Conservation (phyloP, 2,888 invertebrate genomes). For the Athalia circularis region DNA sequence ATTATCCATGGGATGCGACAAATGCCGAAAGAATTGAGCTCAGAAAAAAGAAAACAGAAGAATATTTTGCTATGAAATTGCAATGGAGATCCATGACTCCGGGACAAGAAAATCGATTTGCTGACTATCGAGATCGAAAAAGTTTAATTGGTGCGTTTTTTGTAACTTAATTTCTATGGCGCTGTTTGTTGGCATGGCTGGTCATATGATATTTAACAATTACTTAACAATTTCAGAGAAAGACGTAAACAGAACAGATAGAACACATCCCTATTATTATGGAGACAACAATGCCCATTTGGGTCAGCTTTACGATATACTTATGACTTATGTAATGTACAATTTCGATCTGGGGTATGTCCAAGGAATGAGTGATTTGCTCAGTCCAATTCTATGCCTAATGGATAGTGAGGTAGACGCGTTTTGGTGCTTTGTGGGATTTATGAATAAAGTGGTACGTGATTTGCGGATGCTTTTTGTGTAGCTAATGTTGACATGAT, state of each 20-base stretch:
- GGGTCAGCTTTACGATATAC: constrained; percentile 88
- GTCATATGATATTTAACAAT: not conserved
- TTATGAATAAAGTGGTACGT: constrained; percentile 95
- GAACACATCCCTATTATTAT: constrained; percentile 92
- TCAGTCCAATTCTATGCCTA: constrained; percentile 93
- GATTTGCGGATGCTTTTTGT: constrained; percentile 28
- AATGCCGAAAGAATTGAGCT: constrained; percentile 82
- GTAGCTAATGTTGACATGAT: not conserved
- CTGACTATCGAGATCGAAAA: constrained; percentile 92
- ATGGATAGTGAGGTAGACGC: constrained; percentile 96
- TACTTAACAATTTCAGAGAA: constrained; percentile 82
- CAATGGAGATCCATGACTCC: constrained; percentile 96
- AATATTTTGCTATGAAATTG: constrained; percentile 96
- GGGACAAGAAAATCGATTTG: constrained; percentile 91
- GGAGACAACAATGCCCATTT: constrained; percentile 95
- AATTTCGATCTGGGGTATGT: constrained; percentile 98
- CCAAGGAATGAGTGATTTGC: constrained; percentile 98
- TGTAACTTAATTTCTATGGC: not conserved
- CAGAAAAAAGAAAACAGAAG: constrained; percentile 84
- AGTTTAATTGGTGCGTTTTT: constrained; percentile 83
- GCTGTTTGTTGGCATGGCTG: not conserved
- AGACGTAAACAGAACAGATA: constrained; percentile 97
- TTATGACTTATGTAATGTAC: constrained; percentile 99
- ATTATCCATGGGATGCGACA: constrained; percentile 90
- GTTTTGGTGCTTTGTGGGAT: constrained; percentile 99